Evolutionary conservation across 2,113 vertebrate species (phyloP), one percentile per base, ranked within the genome.

Genomic region (Steatornis caripensis): DNA sequence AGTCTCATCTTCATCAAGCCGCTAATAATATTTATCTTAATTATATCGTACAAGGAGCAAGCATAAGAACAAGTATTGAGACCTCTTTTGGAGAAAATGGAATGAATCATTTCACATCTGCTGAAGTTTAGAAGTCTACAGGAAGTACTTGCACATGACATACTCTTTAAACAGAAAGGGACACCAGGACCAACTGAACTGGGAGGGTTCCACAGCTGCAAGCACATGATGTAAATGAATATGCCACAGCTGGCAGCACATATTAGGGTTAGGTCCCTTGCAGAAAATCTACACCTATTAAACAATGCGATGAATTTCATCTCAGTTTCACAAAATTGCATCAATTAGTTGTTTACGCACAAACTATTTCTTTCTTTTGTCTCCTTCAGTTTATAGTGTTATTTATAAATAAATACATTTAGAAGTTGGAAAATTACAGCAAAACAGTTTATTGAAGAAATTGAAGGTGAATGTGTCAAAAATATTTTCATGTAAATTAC

Each of bases 221-320:
- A 34, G 48, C 53, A 16, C 11, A 8, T 0, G 0, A 5, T 4
- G 11, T 34, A 32, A 15, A 18, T 69, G 55, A 70, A 64, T 8
- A 15, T 9, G 23, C 39, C 68, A 51, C 74, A 87, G 71, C 78
- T 75, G 61, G 55, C 45, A 51, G 51, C 1, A 0, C 4, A 3
- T 12, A 5, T 36, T 18, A 34, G 26, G 29, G 37, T 41, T 68
- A 51, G 37, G 41, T 66, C 24, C 53, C 45, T 13, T 77, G 53
- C 41, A 61, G 64, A 81, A 91, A 82, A 85, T 34, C 43, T 85
- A 34, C 58, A 60, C 46, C 51, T 68, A 48, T 58, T n/a, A 64
- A 78, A 78, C 65, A 74, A 24, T 8, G n/a, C 43, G 20, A 64
- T 62, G 20, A 84, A 72, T 88, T 85, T 74, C 5, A 68, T 85